Conservation (phyloP, 2,113 vertebrate species). For the Amphilophus citrinellus region DNA sequence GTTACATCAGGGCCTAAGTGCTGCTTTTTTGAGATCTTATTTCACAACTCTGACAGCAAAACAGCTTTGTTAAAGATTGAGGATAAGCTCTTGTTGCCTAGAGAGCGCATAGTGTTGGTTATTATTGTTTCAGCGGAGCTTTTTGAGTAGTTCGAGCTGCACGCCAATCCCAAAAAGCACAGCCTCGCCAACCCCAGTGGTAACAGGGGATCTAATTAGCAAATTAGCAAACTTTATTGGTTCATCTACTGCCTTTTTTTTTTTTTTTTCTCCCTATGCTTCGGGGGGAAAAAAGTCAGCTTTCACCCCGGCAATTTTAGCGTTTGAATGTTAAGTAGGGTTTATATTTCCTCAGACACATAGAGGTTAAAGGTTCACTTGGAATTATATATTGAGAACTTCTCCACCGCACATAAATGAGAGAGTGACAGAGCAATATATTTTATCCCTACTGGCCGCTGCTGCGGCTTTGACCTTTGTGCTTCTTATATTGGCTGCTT, state of each 20-base stretch:
- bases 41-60: not conserved
- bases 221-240: conserved; percentile 14
- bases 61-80: conserved; percentile 19
- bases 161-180: conserved; percentile 5
- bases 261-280: not conserved
- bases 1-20: conserved; percentile 8
- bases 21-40: conserved; percentile 4
- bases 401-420: not conserved
- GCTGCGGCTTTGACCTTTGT: not conserved
- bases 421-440: not conserved
- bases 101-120: not conserved
- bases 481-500: conserved; percentile 1
- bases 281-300: not conserved
- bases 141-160: not conserved
- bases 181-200: not conserved
- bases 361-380: conserved; percentile 5
- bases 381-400: not conserved
- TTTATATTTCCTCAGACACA: not conserved
- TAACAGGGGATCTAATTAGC: conserved; percentile 9
- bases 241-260: not conserved
- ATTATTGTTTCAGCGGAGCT: not conserved
- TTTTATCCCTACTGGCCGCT: not conserved
- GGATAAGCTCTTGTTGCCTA: not conserved
- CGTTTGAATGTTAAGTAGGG: conserved; percentile 22
- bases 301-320: not conserved